phyloP scores from a whole-genome alignment of 1,140 invertebrate genomes.

The Drosophila fuyamai region DNA sequence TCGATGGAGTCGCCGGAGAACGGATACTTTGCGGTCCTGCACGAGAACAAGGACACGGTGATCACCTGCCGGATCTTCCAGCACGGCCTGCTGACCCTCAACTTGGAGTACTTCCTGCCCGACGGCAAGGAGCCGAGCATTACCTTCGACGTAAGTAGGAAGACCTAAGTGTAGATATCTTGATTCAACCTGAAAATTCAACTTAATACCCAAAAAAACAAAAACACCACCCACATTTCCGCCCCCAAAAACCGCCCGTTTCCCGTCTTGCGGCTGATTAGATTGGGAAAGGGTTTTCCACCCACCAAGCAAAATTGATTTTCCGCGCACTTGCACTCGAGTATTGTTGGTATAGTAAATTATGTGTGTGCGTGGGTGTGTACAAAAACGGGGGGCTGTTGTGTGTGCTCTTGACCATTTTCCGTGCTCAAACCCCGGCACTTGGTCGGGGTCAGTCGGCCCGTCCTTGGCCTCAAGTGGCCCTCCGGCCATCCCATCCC shows the following conservation, averaged over 20 bases:
- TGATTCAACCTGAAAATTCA: neutral
- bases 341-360: constrained; percentile 1
- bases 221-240: constrained; percentile 11
- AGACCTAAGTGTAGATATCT: constrained; percentile 1
- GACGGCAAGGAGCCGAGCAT: constrained; percentile 90
- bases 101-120: constrained; percentile 92
- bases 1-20: constrained; percentile 87
- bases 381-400: constrained; percentile 11
- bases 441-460: constrained; percentile 40
- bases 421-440: constrained; percentile 24
- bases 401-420: constrained; percentile 60
- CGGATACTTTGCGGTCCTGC: constrained; percentile 88
- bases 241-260: neutral
- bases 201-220: constrained; percentile 9
- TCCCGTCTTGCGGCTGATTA: constrained; percentile 1
- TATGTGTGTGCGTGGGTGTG: constrained; percentile 5
- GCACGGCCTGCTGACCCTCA: constrained; percentile 91
- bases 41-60: constrained; percentile 88
- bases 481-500: neutral
- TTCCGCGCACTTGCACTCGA: constrained; percentile 35
- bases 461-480: constrained; percentile 42
- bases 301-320: constrained; percentile 61
- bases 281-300: constrained; percentile 32
- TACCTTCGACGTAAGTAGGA: constrained; percentile 89
- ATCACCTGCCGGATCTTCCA: constrained; percentile 88